Evolutionary conservation across 2,888 invertebrate species (phyloP), one percentile per base, ranked within the genome.

Genomic region (Drosophila cognata): DNA sequence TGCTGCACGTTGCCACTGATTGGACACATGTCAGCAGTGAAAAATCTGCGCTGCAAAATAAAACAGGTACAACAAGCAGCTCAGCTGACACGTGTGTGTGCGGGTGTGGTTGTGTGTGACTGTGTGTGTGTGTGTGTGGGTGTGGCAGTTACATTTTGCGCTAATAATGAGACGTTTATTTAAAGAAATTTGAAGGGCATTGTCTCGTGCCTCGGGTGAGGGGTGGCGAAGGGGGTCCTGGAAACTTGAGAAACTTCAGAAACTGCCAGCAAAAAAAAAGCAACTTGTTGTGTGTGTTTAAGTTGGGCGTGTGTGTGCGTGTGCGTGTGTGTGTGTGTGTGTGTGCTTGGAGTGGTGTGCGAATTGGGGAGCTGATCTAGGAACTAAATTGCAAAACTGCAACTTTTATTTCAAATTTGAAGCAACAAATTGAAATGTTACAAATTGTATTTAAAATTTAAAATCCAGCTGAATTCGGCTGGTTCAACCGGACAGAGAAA

Each of bases 91-190:
- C 78, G 75, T 77, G 75, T 62, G 29, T 65, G 53, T 31, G n/a
- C 25, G 36, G 11, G 60, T 21, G 33, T 2, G 53, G 1, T 57
- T 28, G 13, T 46, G 31, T 11, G 50, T 48, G 43, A 38, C 35
- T 57, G 52, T 59, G 67, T 71, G 74, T 61, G 81, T 68, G 78
- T 46, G 70, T 52, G 43, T 5, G 57, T 60, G 68, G 70, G 81
- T 57, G 81, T 69, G 79, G 71, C 80, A 57, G 51, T 58, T 59
- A 53, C 63, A 77, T 75, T 70, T 74, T 69, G 72, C 70, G 77
- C 73, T 81, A 74, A 85, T 85, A 85, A 85, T 89, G 89, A 89
- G 85, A 80, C 89, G 71, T 87, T 89, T 85, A 89, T 85, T 85
- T 85, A 80, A 85, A 89, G 82, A 79, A 78, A 76, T 76, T 72